phyloP scores from a whole-genome alignment of 2,888 invertebrate genomes.

The Matsumyia berberina region DNA sequence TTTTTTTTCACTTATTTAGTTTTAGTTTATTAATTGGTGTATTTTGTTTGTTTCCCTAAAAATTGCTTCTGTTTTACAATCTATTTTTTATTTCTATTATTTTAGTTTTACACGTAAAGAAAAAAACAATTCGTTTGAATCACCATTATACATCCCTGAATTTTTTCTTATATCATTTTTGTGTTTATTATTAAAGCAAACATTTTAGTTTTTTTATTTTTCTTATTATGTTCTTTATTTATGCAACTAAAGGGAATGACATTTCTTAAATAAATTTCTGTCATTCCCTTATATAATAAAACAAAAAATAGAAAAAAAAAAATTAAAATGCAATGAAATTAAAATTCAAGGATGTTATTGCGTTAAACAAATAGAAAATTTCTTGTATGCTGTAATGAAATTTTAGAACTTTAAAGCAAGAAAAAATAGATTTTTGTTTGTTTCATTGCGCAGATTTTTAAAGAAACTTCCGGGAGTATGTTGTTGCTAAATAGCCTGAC shows the following conservation, averaged over 20 bases:
- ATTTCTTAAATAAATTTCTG: slow-evolving; percentile 66
- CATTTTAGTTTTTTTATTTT: slow-evolving; percentile 17
- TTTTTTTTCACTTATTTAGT: slow-evolving; percentile 5
- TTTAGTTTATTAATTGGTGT: slow-evolving; percentile 55
- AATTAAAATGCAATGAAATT: slow-evolving; percentile 53
- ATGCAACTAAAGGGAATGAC: slow-evolving; percentile 53
- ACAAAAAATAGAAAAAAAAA: slow-evolving; percentile 1
- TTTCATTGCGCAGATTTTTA: slow-evolving; percentile 6
- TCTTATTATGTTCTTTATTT: not conserved
- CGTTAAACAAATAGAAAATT: slow-evolving; percentile 13
- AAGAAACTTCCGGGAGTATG: slow-evolving; percentile 16
- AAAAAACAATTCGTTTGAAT: slow-evolving; percentile 53
- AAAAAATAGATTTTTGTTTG: slow-evolving; percentile 34
- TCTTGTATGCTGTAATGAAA: slow-evolving; percentile 34
- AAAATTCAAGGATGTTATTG: slow-evolving; percentile 71
- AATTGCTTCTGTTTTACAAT: slow-evolving; percentile 73
- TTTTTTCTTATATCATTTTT: slow-evolving; percentile 42
- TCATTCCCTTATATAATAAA: slow-evolving; percentile 52
- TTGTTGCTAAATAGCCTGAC: slow-evolving; percentile 11
- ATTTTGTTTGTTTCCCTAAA: slow-evolving; percentile 71
- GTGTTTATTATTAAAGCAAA: slow-evolving; percentile 47
- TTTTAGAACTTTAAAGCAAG: slow-evolving; percentile 48
- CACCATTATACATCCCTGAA: slow-evolving; percentile 65
- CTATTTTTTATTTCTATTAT: slow-evolving; percentile 48
- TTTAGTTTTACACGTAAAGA: slow-evolving; percentile 41